Evolutionary conservation across 2,113 vertebrate genomes (phyloP).

Genomic region (Meles meles): DNA sequence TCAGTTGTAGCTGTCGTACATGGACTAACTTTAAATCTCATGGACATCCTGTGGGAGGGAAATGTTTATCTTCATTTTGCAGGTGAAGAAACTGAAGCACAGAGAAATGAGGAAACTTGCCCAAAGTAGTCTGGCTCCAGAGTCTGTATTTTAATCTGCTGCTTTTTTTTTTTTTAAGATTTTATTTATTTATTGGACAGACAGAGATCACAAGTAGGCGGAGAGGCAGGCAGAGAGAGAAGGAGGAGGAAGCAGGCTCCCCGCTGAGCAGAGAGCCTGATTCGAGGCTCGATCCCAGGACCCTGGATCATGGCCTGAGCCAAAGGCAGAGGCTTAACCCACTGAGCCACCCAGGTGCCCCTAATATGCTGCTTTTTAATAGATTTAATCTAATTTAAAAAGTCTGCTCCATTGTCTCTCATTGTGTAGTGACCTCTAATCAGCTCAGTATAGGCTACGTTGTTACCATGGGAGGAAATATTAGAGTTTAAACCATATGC

Average conservation of each 20-base stretch:
- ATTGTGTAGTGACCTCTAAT: rapidly evolving
- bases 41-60: neutral
- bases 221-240: no score
- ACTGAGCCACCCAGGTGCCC: no score
- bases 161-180: neutral
- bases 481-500: neutral
- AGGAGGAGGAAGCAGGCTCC: no score
- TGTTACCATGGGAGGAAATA: neutral
- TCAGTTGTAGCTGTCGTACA: neutral
- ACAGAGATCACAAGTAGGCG: no score
- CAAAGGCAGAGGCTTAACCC: no score
- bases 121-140: no score
- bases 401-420: neutral
- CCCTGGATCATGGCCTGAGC: no score
- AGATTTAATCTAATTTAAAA: neutral
- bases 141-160: neutral
- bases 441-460: neutral
- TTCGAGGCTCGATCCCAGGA: no score
- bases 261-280: no score
- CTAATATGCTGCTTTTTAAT: neutral
- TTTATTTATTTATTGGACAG: no score
- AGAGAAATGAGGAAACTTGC: neutral
- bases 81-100: neutral
- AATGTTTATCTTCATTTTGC: neutral
- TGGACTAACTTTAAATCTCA: neutral